These are phyloP conservation scores for Diorhabda carinulata DNA, from an alignment of 1,140 invertebrate species.

Conservation along the genomic window DNA sequence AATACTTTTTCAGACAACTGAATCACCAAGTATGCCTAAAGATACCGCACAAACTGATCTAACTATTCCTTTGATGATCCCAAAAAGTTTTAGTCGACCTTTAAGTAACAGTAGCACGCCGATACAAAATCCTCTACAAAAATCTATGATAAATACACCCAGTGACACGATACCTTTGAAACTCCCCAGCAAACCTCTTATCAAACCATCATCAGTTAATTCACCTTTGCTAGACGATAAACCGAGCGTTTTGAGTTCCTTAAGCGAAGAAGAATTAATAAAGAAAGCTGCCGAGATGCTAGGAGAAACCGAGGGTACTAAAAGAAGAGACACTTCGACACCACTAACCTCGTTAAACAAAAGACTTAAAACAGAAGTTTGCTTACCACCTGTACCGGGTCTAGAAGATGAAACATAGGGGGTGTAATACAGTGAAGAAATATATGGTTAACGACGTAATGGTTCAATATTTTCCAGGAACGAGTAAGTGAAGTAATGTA, in stretches of 20 bases:
- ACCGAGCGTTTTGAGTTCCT: slow-evolving; percentile 50
- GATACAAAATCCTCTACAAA: neutral
- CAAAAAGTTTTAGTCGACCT: slow-evolving; percentile 41
- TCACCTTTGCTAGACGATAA: slow-evolving; percentile 27
- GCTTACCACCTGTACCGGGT: slow-evolving; percentile 36
- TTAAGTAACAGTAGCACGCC: slow-evolving; percentile 16
- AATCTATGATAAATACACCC: slow-evolving; percentile 7
- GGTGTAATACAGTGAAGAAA: no score
- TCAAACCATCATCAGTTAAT: slow-evolving; percentile 20
- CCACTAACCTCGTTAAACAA: slow-evolving; percentile 4
- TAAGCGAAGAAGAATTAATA: slow-evolving; percentile 55
- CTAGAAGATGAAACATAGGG: slow-evolving; percentile 25
- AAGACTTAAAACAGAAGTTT: slow-evolving; percentile 28
- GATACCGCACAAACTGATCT: slow-evolving; percentile 34
- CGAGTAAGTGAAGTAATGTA: no score
- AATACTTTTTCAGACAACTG: slow-evolving; percentile 18
- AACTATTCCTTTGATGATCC: slow-evolving; percentile 47
- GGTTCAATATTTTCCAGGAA: no score
- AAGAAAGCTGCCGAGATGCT: slow-evolving; percentile 56
- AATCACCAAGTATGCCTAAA: slow-evolving; percentile 11
- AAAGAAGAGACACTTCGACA: neutral
- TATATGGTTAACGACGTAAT: no score
- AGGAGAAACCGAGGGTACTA: slow-evolving; percentile 38
- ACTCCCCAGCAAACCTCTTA: slow-evolving; percentile 44
- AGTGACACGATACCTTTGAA: slow-evolving; percentile 46